Base-by-base conservation (phyloP, 2,113 vertebrate species). In the Tauraco erythrolophus region DNA sequence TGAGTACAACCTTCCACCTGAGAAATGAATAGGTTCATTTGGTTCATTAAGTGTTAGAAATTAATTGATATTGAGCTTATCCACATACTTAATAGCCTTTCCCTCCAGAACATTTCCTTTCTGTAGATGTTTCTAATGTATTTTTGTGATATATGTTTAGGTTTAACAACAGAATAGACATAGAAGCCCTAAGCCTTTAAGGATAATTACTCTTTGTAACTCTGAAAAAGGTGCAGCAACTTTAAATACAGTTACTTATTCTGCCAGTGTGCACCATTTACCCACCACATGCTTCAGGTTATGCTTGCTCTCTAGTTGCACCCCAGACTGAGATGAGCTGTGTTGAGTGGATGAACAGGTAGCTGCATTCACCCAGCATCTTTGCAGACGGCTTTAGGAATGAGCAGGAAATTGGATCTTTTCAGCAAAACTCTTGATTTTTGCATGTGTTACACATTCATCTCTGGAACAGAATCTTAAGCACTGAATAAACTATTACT, bases 1-100 rank as follows among this genome's bases (percentile, higher is more conserved):
- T 72, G 65, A 85, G 39, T 68, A 57, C 62, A 88, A 83, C 75
- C 48, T 91, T 80, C 56, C 83, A 81, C 74, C 80, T 72, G n/a
- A 90, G 72, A 75, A 93, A 95, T 41, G 22, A 86, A 88, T 65
- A 76, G 68, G 74, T 80, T 75, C 57, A 37, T 92, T 80, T 80
- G 68, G 57, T 62, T 94, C 9, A 0, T 84, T 89, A 85, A 91
- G 39, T 89, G 81, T 23, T 91, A 60, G 84, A 94, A 91, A 93
- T 97, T 95, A 96, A 95, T 96, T 93, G 65, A n/a, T 69, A 46
- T 46, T 89, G 89, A 91, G 66, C 51, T 83, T 51, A 65, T 69
- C 61, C 68, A 81, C 79, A 28, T n/a, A 91, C 30, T 88, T 86
- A 84, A 91, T 48, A 77, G 48, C 74, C 48, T 88, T 82, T 89